Base-by-base conservation (phyloP, 30 jellyfish, hydroid and myxozoan genomes). In the Catostylus mosaicus region DNA sequence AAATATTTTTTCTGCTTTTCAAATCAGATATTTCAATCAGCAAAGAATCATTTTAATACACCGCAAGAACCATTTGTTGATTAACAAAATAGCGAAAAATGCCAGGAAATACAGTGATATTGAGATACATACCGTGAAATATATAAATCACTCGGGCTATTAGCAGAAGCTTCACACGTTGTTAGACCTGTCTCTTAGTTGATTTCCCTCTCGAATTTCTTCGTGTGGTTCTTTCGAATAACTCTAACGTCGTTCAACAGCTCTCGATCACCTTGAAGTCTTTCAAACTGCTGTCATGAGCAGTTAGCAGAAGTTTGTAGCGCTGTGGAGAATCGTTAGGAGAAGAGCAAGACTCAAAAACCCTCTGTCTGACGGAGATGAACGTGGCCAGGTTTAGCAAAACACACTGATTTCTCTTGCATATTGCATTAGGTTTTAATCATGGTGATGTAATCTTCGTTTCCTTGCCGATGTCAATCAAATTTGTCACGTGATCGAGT, bases 401-500 rank as follows among this genome's bases (percentile, higher is more conserved):
- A 45, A 40, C 61, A 27, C 60, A 59, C 75, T 75, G 86, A 47
- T 50, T 75, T 75, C 86, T 48, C 76, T 50, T 75, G 75, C 86
- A 75, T 50, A 50, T 75, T 75, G 86, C 86, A 75, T 75, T 75
- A 75, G 75, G 20, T 57, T 59, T 75, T n/a, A 75, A 75, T 30
- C 86, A 75, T 52, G 59, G 20, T 36, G 4, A 36, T 22, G 76
- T 75, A 75, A 75, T 75, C 86, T 59, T 38, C 60, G 76, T 75
- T 75, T 75, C 86, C 86, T 75, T 37, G 43, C 86, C 86, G 86
- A 75, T 67, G 52, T 75, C 86, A 75, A 52, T 75, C 86, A 75
- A 24, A 19, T n/a, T 73, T 47, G 45, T 73, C 84, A 73, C 86
- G 86, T 50, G 86, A 75, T 29, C 30, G 0, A 47, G 29, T 11